phyloP scores from a whole-genome alignment of 2,113 vertebrate species.

The Rhineura floridana region DNA sequence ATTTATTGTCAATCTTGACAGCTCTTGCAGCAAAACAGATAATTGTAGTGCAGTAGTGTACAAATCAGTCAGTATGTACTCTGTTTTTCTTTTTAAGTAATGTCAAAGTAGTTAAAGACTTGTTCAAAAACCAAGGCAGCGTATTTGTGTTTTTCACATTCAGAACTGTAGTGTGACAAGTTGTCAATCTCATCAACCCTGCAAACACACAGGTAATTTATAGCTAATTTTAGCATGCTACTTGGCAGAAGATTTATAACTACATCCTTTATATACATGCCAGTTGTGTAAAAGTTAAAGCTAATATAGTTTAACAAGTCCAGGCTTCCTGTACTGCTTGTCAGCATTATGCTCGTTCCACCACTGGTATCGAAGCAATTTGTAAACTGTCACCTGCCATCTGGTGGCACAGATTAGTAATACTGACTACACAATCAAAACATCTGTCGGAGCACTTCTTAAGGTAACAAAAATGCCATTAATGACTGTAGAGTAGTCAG shows the following conservation, averaged over 20 bases:
- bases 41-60: background rate
- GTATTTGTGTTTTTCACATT: background rate
- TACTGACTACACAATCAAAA: background rate
- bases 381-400: slow-evolving; percentile 55
- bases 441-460: background rate
- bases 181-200: background rate
- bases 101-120: background rate
- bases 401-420: slow-evolving; percentile 30
- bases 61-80: background rate
- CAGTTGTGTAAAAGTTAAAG: slow-evolving; percentile 21
- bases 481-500: background rate
- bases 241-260: background rate
- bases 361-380: background rate
- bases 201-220: background rate
- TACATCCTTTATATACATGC: background rate
- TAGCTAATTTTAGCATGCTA: background rate
- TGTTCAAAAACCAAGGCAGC: background rate
- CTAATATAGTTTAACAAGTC: background rate
- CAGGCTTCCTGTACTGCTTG: background rate
- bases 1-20: background rate
- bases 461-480: background rate
- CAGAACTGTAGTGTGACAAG: background rate
- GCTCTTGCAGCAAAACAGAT: background rate
- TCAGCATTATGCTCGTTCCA: background rate
- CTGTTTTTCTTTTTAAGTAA: background rate